These are phyloP conservation scores for Thomomys bottae DNA, from an alignment of 2,113 vertebrate species.

Conservation along the genomic window DNA sequence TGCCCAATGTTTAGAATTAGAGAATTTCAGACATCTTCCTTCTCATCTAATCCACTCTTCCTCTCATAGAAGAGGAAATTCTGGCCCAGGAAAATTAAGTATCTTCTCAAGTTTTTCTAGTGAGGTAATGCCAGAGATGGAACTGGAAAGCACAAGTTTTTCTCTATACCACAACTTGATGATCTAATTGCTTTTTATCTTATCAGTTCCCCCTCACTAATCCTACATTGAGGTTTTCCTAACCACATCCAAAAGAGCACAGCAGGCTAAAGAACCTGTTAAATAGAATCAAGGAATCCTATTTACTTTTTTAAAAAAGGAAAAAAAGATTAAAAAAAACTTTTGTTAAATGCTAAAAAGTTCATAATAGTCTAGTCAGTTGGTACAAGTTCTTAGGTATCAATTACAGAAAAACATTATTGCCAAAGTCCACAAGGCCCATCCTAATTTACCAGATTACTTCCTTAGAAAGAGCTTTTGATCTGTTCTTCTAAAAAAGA, in stretches of 20 bases:
- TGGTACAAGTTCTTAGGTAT: constrained; percentile 82
- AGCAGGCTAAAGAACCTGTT: constrained; percentile 81
- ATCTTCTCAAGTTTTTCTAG: constrained; percentile 12
- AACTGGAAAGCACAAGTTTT: background rate
- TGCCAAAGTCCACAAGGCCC: constrained; percentile 82
- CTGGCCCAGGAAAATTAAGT: background rate
- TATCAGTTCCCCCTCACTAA: constrained; percentile 55
- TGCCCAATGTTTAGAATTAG: background rate
- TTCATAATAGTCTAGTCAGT: constrained; percentile 78
- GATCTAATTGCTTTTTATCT: constrained; percentile 60
- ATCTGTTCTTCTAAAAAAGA: constrained; percentile 87
- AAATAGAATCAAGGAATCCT: constrained; percentile 78
- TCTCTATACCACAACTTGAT: constrained; percentile 21
- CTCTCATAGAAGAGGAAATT: constrained; percentile 38
- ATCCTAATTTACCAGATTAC: constrained; percentile 90
- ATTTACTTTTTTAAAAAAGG: constrained; percentile 63
- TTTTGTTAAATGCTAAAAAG: constrained; percentile 84
- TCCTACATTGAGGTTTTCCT: constrained; percentile 71
- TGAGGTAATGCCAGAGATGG: background rate
- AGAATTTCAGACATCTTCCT: constrained; percentile 27
- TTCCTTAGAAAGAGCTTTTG: constrained; percentile 87
- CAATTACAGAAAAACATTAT: constrained; percentile 83
- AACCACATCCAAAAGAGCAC: constrained; percentile 78
- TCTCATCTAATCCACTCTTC: background rate
- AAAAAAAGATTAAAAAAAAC: constrained; percentile 64